These are phyloP conservation scores for Apis florea DNA, from an alignment of 1,140 invertebrate genomes.

Conservation along the genomic window DNA sequence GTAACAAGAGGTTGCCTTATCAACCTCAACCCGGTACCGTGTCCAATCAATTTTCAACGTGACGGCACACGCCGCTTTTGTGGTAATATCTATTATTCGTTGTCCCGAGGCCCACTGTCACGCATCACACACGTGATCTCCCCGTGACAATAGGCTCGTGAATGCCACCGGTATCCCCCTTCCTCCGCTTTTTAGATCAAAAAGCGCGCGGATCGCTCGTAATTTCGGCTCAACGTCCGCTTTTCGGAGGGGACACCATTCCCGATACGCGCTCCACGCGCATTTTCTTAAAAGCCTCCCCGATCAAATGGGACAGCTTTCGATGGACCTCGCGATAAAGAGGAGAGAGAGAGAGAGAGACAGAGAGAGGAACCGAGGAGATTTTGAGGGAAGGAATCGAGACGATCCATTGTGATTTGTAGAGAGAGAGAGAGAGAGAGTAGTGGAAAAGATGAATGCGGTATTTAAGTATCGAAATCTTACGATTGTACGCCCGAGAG, in stretches of 20 bases:
- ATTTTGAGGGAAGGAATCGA: no score
- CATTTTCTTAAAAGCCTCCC: background rate
- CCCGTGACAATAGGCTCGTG: constrained; percentile 56
- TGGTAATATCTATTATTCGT: constrained; percentile 69
- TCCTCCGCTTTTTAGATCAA: constrained; percentile 54
- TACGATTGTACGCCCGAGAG: no score
- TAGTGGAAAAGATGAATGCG: no score
- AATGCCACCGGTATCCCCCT: constrained; percentile 52
- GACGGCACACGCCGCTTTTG: constrained; percentile 66
- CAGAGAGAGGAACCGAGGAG: no score
- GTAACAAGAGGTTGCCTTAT: constrained; percentile 64
- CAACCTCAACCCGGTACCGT: constrained; percentile 58
- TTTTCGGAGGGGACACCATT: constrained; percentile 16
- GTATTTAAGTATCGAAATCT: no score
- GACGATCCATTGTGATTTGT: no score
- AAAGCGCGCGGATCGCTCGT: constrained; percentile 48
- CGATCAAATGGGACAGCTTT: no score
- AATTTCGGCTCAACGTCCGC: constrained; percentile 29
- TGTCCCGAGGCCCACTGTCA: constrained; percentile 52
- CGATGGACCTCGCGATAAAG: no score
- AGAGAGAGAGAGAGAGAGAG: no score
- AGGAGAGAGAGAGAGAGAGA: no score
- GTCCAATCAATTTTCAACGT: constrained; percentile 69
- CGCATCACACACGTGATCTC: constrained; percentile 65
- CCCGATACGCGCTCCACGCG: background rate